Percentiles rank a stretch among this genome's conserved stretches.
Conservation (phyloP, 2,113 vertebrate species). For the Rhabdomys dilectus region DNA sequence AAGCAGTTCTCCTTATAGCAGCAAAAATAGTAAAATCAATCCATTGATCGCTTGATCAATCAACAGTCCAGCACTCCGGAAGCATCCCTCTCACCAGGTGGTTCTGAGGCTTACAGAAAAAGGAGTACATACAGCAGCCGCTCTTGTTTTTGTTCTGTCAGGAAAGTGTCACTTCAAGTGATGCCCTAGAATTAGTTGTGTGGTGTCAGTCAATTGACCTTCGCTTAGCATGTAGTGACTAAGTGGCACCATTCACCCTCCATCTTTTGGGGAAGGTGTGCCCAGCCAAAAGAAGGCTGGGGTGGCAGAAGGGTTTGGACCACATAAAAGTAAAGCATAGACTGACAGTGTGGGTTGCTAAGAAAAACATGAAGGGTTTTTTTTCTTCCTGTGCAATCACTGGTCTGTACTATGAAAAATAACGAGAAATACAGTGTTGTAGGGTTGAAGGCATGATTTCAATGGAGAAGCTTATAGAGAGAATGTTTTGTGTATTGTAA, state of each 20-base stretch:
- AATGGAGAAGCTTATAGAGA: neutral
- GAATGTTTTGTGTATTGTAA: too few relatives aligned
- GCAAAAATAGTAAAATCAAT: slow-evolving; percentile 65
- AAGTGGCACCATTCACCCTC: neutral
- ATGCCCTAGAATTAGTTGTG: neutral
- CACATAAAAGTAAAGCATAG: neutral
- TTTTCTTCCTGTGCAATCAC: neutral
- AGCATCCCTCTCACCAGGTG: slow-evolving; percentile 19
- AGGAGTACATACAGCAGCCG: slow-evolving; percentile 27
- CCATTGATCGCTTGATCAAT: slow-evolving; percentile 44
- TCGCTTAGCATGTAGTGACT: slow-evolving; percentile 7
- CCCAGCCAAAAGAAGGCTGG: neutral
- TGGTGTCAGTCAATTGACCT: slow-evolving; percentile 16
- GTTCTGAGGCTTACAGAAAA: slow-evolving; percentile 48
- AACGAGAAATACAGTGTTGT: neutral
- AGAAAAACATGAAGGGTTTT: neutral
- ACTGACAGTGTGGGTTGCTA: neutral
- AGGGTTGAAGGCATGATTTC: neutral
- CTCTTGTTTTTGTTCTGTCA: slow-evolving; percentile 26
- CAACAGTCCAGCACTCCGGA: slow-evolving; percentile 18
- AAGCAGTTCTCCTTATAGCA: slow-evolving; percentile 26
- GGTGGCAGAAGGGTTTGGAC: neutral
- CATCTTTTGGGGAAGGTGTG: neutral
- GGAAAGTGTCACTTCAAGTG: slow-evolving; percentile 56
- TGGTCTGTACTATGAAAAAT: neutral